Conservation (phyloP, 2,797 vertebrate species). For the Falco berigora region DNA sequence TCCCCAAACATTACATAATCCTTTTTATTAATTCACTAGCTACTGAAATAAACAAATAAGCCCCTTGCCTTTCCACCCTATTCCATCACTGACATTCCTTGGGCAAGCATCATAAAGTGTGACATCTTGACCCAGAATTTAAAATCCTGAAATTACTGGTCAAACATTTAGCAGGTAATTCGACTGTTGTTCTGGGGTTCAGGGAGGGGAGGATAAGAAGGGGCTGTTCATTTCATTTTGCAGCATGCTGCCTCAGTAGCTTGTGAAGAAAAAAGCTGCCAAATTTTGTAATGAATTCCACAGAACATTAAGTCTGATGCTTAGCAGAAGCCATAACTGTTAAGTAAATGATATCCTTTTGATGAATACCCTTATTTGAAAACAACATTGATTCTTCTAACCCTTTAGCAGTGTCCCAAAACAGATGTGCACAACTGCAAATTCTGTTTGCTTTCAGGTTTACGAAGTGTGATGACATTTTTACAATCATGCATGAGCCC, state of each 20-base stretch:
- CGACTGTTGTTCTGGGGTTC: not conserved
- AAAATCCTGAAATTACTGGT: not conserved
- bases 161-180: not conserved
- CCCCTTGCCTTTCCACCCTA: not conserved
- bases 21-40: not conserved
- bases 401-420: slow-evolving; percentile 71
- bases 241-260: slow-evolving; percentile 13
- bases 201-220: not conserved
- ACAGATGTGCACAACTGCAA: slow-evolving; percentile 74
- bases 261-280: slow-evolving; percentile 40
- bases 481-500: slow-evolving; percentile 66
- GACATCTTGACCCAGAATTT: not conserved
- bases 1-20: not conserved
- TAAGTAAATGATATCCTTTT: slow-evolving; percentile 69
- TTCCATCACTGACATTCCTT: not conserved
- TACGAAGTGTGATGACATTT: slow-evolving; percentile 75
- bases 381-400: slow-evolving; percentile 70
- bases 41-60: not conserved
- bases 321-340: slow-evolving; percentile 70
- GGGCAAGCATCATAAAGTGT: not conserved
- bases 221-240: not conserved
- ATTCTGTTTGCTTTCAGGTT: slow-evolving; percentile 72
- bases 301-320: slow-evolving; percentile 66
- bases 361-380: slow-evolving; percentile 69
- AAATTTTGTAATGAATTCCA: slow-evolving; percentile 66